A percentile compares a stretch with the other conserved stretches of the same genome.
phyloP scores from a whole-genome alignment of 1,140 invertebrate genomes.

The Trichonephila clavata region DNA sequence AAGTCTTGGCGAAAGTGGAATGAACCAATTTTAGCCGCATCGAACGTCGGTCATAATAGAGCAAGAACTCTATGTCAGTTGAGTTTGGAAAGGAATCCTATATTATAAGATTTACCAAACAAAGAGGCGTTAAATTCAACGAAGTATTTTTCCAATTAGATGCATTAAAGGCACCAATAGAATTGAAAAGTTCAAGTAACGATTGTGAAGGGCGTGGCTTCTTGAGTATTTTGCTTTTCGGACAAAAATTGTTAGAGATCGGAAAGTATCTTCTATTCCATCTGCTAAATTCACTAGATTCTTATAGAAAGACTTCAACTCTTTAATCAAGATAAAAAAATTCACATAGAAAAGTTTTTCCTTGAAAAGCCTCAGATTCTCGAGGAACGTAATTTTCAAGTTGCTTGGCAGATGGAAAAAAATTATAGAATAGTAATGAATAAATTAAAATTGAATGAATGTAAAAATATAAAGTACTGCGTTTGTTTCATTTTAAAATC shows the following conservation, averaged over 20 bases:
- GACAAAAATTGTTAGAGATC: not conserved
- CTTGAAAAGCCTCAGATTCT: not conserved
- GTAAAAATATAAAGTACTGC: not conserved
- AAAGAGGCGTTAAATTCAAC: not conserved
- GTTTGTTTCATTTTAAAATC: too few relatives aligned
- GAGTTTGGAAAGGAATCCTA: not conserved
- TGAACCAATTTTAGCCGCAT: not conserved
- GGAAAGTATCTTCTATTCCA: not conserved
- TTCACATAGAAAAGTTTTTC: not conserved
- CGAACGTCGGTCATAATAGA: not conserved
- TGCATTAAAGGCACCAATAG: not conserved
- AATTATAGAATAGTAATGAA: not conserved
- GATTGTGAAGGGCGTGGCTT: not conserved
- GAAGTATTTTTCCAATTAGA: not conserved
- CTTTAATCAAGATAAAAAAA: not conserved
- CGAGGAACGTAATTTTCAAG: not conserved
- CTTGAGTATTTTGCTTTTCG: not conserved
- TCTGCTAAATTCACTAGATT: not conserved
- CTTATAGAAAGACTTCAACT: not conserved
- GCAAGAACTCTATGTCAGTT: not conserved
- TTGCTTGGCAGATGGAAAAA: not conserved
- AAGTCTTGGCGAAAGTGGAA: not conserved
- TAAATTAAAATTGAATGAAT: not conserved
- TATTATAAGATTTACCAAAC: not conserved
- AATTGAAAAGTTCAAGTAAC: not conserved